Conservation (phyloP, 2,797 vertebrate genomes). For the Aldrovandia affinis region DNA sequence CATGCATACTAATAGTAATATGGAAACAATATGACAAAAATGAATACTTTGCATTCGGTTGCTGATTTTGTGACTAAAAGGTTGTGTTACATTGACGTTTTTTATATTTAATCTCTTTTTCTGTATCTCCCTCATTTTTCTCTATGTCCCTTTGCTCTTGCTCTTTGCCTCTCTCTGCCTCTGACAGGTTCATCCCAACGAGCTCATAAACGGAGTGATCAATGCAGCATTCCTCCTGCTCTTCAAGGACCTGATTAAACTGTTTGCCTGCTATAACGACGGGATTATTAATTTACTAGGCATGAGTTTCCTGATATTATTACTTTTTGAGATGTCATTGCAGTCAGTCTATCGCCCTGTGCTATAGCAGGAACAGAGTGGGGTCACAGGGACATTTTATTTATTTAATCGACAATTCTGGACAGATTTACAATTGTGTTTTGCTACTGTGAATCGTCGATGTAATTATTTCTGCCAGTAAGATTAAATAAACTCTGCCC, state of each 20-base stretch:
- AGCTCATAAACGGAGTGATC: constrained; percentile 93
- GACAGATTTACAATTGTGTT: neutral
- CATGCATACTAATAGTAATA: neutral
- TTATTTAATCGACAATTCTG: too few relatives aligned
- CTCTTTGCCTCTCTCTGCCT: constrained; percentile 14
- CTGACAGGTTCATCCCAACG: constrained; percentile 87
- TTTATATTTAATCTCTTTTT: neutral
- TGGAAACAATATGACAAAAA: neutral
- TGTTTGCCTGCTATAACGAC: constrained; percentile 98
- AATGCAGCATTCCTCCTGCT: constrained; percentile 95
- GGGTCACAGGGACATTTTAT: too few relatives aligned
- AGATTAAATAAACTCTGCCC: neutral
- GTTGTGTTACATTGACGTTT: neutral
- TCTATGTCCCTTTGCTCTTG: neutral
- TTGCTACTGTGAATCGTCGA: neutral
- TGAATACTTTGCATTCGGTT: neutral
- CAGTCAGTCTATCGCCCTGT: neutral
- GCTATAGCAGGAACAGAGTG: neutral
- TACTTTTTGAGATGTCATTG: neutral
- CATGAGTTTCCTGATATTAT: constrained; percentile 53
- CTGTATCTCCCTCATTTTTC: neutral
- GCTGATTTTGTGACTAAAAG: neutral
- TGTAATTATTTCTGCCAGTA: neutral
- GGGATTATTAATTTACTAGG: constrained; percentile 98
- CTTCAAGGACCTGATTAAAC: constrained; percentile 98